These are phyloP conservation scores for Cepphus grylle DNA, from an alignment of 2,113 vertebrate genomes.

Conservation along the genomic window DNA sequence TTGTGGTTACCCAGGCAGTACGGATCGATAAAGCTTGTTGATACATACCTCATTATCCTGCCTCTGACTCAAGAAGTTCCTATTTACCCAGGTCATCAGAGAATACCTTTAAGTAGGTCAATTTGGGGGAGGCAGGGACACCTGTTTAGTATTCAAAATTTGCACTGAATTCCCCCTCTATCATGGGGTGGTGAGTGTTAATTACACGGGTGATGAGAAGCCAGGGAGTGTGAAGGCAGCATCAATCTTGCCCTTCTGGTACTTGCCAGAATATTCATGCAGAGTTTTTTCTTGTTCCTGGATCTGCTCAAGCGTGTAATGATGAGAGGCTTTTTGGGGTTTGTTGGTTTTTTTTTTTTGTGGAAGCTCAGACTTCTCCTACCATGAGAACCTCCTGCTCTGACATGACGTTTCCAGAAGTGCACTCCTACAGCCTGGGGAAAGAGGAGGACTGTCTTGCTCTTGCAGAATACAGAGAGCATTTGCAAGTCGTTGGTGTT, in stretches of 20 bases:
- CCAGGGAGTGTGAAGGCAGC: not conserved
- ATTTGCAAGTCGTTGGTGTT: not conserved
- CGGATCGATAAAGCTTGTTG: not conserved
- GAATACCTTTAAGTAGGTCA: not conserved
- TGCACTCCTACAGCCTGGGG: not conserved
- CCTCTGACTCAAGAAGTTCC: not conserved
- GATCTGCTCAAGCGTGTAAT: not conserved
- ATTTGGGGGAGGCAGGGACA: not conserved
- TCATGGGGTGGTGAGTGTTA: not conserved
- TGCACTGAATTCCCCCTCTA: not conserved
- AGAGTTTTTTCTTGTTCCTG: not conserved
- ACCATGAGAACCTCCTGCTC: not conserved
- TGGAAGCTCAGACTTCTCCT: not conserved
- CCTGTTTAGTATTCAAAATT: not conserved
- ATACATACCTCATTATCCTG: not conserved
- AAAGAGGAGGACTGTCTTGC: not conserved
- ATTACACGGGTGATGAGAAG: not conserved
- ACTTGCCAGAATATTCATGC: conserved; percentile 1
- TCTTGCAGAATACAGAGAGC: not conserved
- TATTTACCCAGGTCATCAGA: not conserved
- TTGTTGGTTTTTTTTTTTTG: not conserved
- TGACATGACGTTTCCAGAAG: not conserved
- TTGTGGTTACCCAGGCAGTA: not conserved
- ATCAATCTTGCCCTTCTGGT: not conserved
- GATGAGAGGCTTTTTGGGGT: not conserved